phyloP scores from a whole-genome alignment of 37 sponge, comb jelly and placozoan species.

The Tethya wilhelma region DNA sequence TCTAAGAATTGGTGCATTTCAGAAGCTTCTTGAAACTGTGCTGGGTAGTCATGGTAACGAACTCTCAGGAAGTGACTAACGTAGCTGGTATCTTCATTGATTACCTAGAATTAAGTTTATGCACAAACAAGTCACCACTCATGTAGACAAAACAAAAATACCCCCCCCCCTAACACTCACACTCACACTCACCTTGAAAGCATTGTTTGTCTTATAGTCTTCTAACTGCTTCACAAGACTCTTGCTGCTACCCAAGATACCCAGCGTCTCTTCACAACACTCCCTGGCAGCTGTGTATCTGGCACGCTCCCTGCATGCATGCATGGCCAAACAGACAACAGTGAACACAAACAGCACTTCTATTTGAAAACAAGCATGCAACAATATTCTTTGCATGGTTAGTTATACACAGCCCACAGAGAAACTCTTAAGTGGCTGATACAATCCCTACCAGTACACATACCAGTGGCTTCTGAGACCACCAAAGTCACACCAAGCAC shows the following conservation, averaged over 20 bases:
- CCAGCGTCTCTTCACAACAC: conserved; percentile 68
- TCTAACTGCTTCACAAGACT: conserved; percentile 3
- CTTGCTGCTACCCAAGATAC: conserved; percentile 30
- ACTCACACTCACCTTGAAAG: conserved; percentile 48
- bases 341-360: not conserved
- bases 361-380: not conserved
- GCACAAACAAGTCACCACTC: not conserved
- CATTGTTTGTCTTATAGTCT: conserved; percentile 35
- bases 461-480: conserved; percentile 41
- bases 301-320: conserved; percentile 43
- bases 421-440: not conserved
- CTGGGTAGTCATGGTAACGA: conserved; percentile 51
- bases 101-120: conserved; percentile 22
- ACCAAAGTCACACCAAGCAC: conserved; percentile 78
- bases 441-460: too few relatives aligned
- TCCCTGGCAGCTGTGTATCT: conserved; percentile 67
- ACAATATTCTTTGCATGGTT: not conserved
- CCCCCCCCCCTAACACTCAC: too few relatives aligned
- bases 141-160: too few relatives aligned
- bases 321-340: not conserved
- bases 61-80: conserved; percentile 61
- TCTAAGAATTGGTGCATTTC: conserved; percentile 2
- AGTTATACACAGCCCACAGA: too few relatives aligned
- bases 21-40: not conserved
- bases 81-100: conserved; percentile 44